Percentiles rank a stretch among this genome's conserved stretches.
Conservation (phyloP, 2,888 invertebrate species). For the Pantelozetes paolii region DNA sequence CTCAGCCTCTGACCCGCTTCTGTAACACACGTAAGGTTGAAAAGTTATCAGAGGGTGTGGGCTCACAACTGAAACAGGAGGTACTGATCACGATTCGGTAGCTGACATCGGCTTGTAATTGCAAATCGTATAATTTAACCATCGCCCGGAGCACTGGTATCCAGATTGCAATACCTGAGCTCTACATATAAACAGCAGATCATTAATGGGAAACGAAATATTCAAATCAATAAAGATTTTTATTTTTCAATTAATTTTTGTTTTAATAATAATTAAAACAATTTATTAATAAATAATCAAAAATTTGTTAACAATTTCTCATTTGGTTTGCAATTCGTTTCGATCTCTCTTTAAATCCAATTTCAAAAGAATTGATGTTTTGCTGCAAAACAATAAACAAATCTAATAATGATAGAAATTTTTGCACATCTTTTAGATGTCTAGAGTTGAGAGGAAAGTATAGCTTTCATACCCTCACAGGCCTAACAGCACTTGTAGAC, state of each 20-base stretch:
- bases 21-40: constrained; percentile 25
- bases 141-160: constrained; percentile 17
- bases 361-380: not conserved
- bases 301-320: not conserved
- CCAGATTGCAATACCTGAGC: not conserved
- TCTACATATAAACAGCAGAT: not conserved
- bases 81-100: constrained; percentile 37
- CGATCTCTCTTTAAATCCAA: not conserved
- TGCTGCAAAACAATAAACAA: not conserved
- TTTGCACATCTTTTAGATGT: not conserved
- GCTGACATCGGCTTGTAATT: constrained; percentile 37
- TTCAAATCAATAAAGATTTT: constrained; percentile 18
- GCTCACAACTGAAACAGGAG: constrained; percentile 30
- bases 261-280: not conserved
- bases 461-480: not conserved
- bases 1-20: constrained; percentile 29
- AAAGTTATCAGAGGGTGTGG: constrained; percentile 36
- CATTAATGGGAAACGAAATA: constrained; percentile 22
- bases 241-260: constrained; percentile 27
- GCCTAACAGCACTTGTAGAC: constrained; percentile 13
- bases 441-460: not conserved
- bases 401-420: not conserved
- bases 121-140: constrained; percentile 34
- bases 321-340: not conserved
- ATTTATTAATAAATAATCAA: not conserved